phyloP scores from a whole-genome alignment of 2,797 vertebrate genomes.

The Aplochiton taeniatus region DNA sequence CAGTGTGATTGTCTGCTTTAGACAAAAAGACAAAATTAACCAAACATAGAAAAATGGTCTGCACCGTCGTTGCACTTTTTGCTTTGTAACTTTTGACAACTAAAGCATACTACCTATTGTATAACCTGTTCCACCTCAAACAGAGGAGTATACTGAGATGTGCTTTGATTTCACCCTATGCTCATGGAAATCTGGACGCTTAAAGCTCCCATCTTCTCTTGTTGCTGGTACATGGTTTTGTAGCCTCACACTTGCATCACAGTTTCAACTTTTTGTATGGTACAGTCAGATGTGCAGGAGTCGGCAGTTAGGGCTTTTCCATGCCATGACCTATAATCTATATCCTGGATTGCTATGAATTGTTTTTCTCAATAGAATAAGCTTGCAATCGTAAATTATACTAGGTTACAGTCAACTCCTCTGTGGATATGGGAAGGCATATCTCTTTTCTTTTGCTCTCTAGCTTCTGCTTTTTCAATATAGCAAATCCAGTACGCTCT shows the following conservation, averaged over 20 bases:
- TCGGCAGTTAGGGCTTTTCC: constrained; percentile 61
- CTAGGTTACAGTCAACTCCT: constrained; percentile 55
- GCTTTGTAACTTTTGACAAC: constrained; percentile 75
- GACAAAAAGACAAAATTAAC: constrained; percentile 71
- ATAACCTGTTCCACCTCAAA: constrained; percentile 80
- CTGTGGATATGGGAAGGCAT: constrained; percentile 50
- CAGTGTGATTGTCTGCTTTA: constrained; percentile 61
- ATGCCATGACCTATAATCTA: constrained; percentile 31
- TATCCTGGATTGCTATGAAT: constrained; percentile 32
- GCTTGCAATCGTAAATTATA: constrained; percentile 57
- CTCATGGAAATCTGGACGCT: constrained; percentile 59
- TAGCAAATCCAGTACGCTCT: constrained; percentile 55
- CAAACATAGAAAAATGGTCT: constrained; percentile 77
- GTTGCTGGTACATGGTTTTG: constrained; percentile 65
- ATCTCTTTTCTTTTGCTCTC: constrained; percentile 49
- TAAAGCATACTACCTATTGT: constrained; percentile 78
- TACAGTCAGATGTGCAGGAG: constrained; percentile 66
- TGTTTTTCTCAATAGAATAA: constrained; percentile 57
- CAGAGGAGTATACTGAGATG: constrained; percentile 69
- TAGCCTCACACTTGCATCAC: constrained; percentile 56
- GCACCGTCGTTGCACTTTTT: constrained; percentile 85
- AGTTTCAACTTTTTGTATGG: constrained; percentile 69
- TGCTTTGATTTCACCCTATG: constrained; percentile 62
- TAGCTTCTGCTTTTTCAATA: constrained; percentile 58
- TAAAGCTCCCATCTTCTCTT: constrained; percentile 56